These are phyloP conservation scores for Falcunculus frontatus DNA, from an alignment of 2,113 vertebrate species.

Conservation along the genomic window DNA sequence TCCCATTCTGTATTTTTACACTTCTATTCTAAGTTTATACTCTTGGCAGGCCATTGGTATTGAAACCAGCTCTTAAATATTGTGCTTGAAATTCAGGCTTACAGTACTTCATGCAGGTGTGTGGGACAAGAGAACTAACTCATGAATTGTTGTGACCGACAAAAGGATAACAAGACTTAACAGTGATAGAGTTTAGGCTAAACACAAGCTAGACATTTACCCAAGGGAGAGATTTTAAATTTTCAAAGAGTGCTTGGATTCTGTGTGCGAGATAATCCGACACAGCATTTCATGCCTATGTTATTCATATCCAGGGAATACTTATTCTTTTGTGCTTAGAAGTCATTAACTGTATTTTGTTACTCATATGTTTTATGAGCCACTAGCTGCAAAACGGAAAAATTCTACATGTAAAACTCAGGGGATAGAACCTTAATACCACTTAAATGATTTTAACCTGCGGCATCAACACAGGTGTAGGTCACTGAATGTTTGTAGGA, in stretches of 20 bases:
- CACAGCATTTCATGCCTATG: neutral
- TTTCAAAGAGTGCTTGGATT: neutral
- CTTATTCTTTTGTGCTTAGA: neutral
- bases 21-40: neutral
- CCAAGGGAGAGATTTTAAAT: neutral
- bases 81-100: neutral
- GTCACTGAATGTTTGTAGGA: neutral
- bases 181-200: neutral
- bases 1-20: neutral
- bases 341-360: neutral
- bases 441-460: neutral
- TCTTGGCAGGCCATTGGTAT: neutral
- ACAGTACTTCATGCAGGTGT: accelerated
- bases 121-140: neutral
- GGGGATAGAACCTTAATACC: neutral
- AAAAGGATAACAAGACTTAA: neutral
- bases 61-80: neutral
- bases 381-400: neutral
- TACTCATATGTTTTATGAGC: neutral
- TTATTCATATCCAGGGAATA: neutral
- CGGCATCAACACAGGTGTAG: neutral
- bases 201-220: accelerated
- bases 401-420: neutral
- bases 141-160: neutral
- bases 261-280: neutral